A percentile compares a stretch with the other conserved stretches of the same genome.
Evolutionary conservation across 2,888 invertebrate genomes (phyloP).

Genomic region (Temnothorax unifasciatus): DNA sequence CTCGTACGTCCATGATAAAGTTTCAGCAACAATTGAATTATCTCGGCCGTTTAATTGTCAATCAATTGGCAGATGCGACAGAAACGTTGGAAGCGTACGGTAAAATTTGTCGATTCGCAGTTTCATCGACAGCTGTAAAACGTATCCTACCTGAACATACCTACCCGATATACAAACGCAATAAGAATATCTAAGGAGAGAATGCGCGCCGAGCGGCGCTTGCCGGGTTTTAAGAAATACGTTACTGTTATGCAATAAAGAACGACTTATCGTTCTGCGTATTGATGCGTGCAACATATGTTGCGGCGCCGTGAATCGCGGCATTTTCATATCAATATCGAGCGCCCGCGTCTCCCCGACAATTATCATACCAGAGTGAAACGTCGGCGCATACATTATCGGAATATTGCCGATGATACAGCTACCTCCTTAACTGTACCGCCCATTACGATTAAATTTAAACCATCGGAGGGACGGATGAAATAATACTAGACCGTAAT

Average conservation of each 20-base stretch:
- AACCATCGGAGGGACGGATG: conserved; percentile 7
- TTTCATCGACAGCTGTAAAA: conserved; percentile 63
- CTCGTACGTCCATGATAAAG: neutral
- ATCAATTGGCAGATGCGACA: conserved; percentile 31
- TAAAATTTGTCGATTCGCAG: conserved; percentile 49
- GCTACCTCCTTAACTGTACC: conserved; percentile 62
- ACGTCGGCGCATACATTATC: conserved; percentile 43
- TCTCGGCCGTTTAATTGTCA: conserved; percentile 35
- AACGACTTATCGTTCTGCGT: conserved; percentile 64
- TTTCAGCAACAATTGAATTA: conserved; percentile 14
- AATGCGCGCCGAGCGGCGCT: conserved; percentile 48
- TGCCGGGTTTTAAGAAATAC: conserved; percentile 63
- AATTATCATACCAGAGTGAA: conserved; percentile 54
- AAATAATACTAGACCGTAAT: conserved; percentile 44
- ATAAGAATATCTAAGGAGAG: conserved; percentile 60
- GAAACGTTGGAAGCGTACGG: conserved; percentile 42
- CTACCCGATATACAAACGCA: conserved; percentile 65
- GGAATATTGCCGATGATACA: conserved; percentile 50
- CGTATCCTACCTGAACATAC: conserved; percentile 47
- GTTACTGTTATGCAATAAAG: conserved; percentile 75
- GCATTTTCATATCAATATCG: conserved; percentile 44
- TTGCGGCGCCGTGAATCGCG: conserved; percentile 46
- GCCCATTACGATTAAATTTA: conserved; percentile 49
- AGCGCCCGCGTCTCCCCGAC: conserved; percentile 13
- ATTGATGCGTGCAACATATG: conserved; percentile 58